Evolutionary conservation across 1,140 invertebrate species (phyloP), one percentile per base, ranked within the genome.

Genomic region (Polypedilum pembai): DNA sequence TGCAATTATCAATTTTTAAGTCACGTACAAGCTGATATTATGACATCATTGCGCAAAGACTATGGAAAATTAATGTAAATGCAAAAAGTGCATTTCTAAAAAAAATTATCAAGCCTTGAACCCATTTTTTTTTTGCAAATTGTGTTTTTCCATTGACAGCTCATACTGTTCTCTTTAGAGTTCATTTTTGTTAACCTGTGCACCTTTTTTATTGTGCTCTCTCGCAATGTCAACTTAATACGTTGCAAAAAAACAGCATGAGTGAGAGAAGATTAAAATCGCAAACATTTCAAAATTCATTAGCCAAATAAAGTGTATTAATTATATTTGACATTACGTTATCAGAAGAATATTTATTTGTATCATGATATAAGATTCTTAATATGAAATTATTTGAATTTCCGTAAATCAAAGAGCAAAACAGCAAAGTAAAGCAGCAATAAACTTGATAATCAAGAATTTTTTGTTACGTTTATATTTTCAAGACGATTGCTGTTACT

Each of bases 81-180:
- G n/a, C n/a, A n/a, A n/a, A n/a, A 56, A 4, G 15, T 56, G 45
- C 45, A 56, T 12, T 56, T 56, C n/a, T 56, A n/a, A 33, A 33
- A 15, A 45, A 56, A 56, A 56, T 56, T 56, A 56, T 56, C 45
- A 56, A n/a, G n/a, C 45, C 45, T 56, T 56, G 45, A 56, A 56
- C 45, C 15, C 45, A n/a, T 56, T 56, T 56, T 45, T 45, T 15
- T 56, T 10, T 15, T n/a, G 45, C 24, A 33, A 33, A 33, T 5
- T 33, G 24, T 33, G 24, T 33, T 33, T 33, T 33, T 33, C 24
- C 24, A 33, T 33, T 33, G 24, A 33, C 24, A 33, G 24, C 24
- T 33, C 24, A 33, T 33, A 56, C 45, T 56, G 10, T 56, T 15
- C 10, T 15, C 45, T 56, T 56, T 15, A 1, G n/a, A 56, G 45